These are phyloP conservation scores for Petrosia ficiformis DNA, from an alignment of 37 sponge, comb jelly and placozoan species.

Conservation along the genomic window DNA sequence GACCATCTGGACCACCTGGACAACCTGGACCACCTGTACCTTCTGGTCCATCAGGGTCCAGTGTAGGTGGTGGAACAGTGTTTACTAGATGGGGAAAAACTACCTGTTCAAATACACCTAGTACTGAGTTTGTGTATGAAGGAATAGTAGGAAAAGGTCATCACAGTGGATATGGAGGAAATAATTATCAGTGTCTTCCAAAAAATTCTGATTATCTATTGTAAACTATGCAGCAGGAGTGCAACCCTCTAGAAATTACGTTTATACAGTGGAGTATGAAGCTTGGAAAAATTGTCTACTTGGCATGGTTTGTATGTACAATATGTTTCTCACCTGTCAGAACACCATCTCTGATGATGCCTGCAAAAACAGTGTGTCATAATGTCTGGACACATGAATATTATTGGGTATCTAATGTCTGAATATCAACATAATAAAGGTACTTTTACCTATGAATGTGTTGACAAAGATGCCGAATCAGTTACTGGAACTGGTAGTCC, in stretches of 20 bases:
- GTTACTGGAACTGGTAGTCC: constrained; percentile 23
- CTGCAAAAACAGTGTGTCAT: constrained; percentile 32
- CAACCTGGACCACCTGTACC: constrained; percentile 7
- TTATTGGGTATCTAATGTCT: constrained; percentile 47
- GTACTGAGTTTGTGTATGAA: constrained; percentile 7
- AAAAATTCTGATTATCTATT: constrained; percentile 9
- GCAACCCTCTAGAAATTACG: constrained; percentile 14
- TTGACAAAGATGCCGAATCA: constrained; percentile 42
- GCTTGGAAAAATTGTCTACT: background rate
- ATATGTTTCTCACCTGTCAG: constrained; percentile 38
- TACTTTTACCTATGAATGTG: constrained; percentile 38
- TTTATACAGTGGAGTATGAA: constrained; percentile 15
- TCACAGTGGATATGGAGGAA: constrained; percentile 5
- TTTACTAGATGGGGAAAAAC: constrained; percentile 25
- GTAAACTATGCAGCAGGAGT: constrained; percentile 16
- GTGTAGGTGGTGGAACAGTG: constrained; percentile 1
- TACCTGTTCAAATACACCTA: constrained; percentile 8
- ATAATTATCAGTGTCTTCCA: constrained; percentile 27
- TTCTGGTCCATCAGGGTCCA: constrained; percentile 8
- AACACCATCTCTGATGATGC: constrained; percentile 23
- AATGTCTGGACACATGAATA: constrained; percentile 47
- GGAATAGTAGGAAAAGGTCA: constrained; percentile 3
- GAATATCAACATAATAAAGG: background rate
- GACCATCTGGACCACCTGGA: too few relatives aligned
- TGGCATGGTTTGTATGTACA: constrained; percentile 25